phyloP scores from a whole-genome alignment of 1,140 invertebrate genomes.

The Periplaneta americana region DNA sequence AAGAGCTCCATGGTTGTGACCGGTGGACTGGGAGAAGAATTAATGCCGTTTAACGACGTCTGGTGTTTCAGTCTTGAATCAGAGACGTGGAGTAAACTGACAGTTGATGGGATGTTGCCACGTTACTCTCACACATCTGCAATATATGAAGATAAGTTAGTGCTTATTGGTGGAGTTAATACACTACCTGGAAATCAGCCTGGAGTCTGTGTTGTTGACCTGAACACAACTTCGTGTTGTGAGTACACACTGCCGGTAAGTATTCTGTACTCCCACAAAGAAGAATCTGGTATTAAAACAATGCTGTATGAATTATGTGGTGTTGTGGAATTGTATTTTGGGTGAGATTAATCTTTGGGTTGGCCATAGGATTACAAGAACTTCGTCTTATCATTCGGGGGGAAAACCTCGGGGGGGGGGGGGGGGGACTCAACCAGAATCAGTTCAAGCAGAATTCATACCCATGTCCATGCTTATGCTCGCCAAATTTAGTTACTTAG shows the following conservation, averaged over 20 bases:
- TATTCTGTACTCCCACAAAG: background rate
- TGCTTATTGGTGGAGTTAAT: conserved; percentile 40
- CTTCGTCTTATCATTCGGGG: too few species aligned
- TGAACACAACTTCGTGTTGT: conserved; percentile 25
- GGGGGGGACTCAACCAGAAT: too few species aligned
- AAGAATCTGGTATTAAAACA: conserved; percentile 3
- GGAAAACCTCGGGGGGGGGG: too few species aligned
- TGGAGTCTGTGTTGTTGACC: conserved; percentile 38
- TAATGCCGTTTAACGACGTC: conserved; percentile 29
- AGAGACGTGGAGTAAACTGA: conserved; percentile 25
- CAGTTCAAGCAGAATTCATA: too few species aligned
- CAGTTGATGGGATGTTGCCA: conserved; percentile 24
- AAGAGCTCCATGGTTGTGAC: conserved; percentile 30
- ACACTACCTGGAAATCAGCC: conserved; percentile 29
- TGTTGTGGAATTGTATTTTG: too few species aligned
- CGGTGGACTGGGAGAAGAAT: conserved; percentile 35
- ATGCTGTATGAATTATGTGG: too few species aligned
- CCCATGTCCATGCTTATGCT: too few species aligned
- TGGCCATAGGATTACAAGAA: too few species aligned
- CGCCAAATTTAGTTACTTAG: too few species aligned
- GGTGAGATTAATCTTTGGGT: too few species aligned
- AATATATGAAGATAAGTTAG: conserved; percentile 30
- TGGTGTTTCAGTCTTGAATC: conserved; percentile 29
- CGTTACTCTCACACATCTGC: conserved; percentile 36
- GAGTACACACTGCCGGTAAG: conserved; percentile 40